phyloP scores from a whole-genome alignment of 2,888 invertebrate species.

The Oasisia sp. region DNA sequence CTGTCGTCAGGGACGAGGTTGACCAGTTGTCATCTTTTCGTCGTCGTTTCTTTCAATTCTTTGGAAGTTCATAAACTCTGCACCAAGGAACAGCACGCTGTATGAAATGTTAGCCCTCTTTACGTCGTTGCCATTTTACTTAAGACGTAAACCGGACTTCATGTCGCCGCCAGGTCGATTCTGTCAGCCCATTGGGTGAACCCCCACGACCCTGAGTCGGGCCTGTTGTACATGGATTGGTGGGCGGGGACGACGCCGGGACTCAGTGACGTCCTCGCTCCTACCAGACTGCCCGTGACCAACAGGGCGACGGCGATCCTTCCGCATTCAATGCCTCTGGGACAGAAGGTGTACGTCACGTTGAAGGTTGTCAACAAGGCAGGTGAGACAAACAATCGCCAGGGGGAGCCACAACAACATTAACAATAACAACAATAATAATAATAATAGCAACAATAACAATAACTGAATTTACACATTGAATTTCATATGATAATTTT shows the following conservation, averaged over 20 bases:
- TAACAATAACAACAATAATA: too few species aligned
- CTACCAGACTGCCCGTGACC: background rate
- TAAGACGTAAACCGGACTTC: background rate
- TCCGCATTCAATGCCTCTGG: background rate
- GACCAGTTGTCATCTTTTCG: too few species aligned
- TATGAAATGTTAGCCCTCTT: too few species aligned
- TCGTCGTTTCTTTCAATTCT: too few species aligned
- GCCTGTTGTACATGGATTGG: background rate
- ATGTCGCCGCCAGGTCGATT: background rate
- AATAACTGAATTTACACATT: too few species aligned
- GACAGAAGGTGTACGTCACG: constrained; percentile 4
- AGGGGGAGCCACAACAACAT: too few species aligned
- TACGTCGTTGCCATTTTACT: too few species aligned
- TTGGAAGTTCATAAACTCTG: too few species aligned
- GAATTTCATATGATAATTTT: too few species aligned
- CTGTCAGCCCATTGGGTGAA: constrained; percentile 13
- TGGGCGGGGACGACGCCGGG: constrained; percentile 17
- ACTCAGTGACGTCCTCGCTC: constrained; percentile 7
- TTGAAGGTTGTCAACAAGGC: background rate
- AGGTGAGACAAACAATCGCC: background rate
- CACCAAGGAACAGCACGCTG: too few species aligned
- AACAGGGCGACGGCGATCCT: background rate
- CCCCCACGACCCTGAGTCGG: constrained; percentile 17
- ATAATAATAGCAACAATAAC: too few species aligned
- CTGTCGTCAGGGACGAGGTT: too few species aligned